phyloP scores from a whole-genome alignment of 1,140 invertebrate species.

The Eriosoma lanigerum region DNA sequence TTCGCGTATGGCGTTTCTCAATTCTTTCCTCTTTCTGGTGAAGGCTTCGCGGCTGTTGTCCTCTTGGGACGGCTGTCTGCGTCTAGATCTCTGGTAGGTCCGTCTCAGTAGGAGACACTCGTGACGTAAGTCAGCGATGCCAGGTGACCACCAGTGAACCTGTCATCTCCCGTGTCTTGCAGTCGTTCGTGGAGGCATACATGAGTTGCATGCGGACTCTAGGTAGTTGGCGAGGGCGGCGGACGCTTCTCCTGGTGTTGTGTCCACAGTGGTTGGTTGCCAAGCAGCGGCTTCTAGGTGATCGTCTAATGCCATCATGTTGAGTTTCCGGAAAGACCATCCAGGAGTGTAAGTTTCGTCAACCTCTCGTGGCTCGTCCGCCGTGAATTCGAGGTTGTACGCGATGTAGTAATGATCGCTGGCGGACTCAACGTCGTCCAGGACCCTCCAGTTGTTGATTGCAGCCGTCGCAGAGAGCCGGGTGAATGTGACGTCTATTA shows the following conservation, averaged over 20 bases:
- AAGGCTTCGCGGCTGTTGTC: not conserved
- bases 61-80: not conserved
- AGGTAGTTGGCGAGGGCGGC: not conserved
- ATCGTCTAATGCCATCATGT: rapidly evolving
- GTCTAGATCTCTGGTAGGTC: not conserved
- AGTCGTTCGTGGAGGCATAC: not conserved
- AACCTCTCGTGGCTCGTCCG: not conserved
- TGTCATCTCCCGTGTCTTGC: not conserved
- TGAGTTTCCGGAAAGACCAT: not conserved
- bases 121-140: not conserved
- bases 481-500: not conserved
- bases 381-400: not conserved
- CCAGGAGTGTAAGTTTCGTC: not conserved
- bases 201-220: not conserved
- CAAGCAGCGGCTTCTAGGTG: not conserved
- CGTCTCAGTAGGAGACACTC: not conserved
- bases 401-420: not conserved
- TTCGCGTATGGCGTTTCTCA: not conserved
- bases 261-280: not conserved
- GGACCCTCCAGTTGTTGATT: not conserved
- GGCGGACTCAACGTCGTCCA: not conserved
- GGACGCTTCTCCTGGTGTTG: not conserved
- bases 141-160: not conserved
- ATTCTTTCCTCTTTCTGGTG: not conserved
- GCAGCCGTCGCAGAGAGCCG: rapidly evolving